Evolutionary conservation across 2,113 vertebrate species (phyloP).

Genomic region (Rhea americana): DNA sequence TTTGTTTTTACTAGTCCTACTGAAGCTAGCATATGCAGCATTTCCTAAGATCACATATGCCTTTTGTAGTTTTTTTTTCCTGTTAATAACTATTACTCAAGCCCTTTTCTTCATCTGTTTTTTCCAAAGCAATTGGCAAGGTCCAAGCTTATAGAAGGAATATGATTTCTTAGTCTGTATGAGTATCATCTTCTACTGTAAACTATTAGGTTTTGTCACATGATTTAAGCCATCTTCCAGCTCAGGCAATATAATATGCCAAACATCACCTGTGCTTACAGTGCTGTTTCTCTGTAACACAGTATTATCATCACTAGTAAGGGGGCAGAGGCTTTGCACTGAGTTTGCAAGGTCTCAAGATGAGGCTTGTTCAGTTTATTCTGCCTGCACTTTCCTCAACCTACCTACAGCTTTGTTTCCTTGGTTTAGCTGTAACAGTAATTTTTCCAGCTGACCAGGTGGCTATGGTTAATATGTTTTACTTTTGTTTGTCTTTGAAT

Average conservation of each 20-base stretch:
- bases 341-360: neutral
- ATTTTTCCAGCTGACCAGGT: neutral
- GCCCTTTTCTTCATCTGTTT: slow-evolving; percentile 7
- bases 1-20: slow-evolving; percentile 1
- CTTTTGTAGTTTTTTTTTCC: slow-evolving; percentile 23
- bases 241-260: neutral
- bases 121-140: slow-evolving; percentile 12
- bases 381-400: neutral
- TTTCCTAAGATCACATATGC: neutral
- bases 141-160: neutral
- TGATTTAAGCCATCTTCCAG: neutral
- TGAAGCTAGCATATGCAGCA: slow-evolving; percentile 1
- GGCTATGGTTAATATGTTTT: neutral
- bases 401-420: neutral
- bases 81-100: slow-evolving; percentile 3
- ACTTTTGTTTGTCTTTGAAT: neutral
- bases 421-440: neutral
- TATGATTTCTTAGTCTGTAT: neutral
- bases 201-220: neutral
- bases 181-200: neutral
- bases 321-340: rapidly evolving
- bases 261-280: neutral
- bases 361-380: rapidly evolving
- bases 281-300: neutral
- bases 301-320: neutral